phyloP scores from a whole-genome alignment of 2,113 vertebrate species.

The Taxidea taxus region DNA sequence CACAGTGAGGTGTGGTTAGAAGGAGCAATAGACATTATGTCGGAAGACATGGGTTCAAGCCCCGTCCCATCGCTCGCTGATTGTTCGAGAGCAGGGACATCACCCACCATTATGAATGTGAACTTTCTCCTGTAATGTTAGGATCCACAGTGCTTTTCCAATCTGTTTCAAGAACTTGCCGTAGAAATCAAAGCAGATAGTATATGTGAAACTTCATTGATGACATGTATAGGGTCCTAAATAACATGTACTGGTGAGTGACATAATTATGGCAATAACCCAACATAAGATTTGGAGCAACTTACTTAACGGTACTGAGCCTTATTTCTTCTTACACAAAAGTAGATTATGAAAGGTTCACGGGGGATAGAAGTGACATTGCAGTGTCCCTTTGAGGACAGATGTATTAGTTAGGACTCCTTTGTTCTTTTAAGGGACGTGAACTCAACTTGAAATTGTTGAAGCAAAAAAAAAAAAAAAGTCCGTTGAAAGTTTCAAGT shows the following conservation, averaged over 20 bases:
- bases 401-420: not conserved
- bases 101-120: not conserved
- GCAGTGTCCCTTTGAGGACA: too few species aligned
- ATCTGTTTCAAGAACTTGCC: not conserved
- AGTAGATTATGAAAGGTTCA: not conserved
- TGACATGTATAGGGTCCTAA: not conserved
- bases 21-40: fast-evolving
- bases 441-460: not conserved
- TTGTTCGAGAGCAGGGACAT: not conserved
- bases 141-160: not conserved
- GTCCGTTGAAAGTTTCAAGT: not conserved
- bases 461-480: not conserved
- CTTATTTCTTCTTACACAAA: not conserved
- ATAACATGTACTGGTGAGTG: not conserved
- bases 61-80: not conserved
- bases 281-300: not conserved
- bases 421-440: not conserved
- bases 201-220: not conserved
- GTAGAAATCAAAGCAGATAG: not conserved
- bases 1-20: not conserved
- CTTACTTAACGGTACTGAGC: not conserved
- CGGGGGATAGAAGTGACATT: not conserved
- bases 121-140: not conserved
- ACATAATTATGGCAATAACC: not conserved
- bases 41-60: not conserved